These are phyloP conservation scores for Scyliorhinus canicula DNA, from an alignment of 2,797 vertebrate species.

Conservation along the genomic window DNA sequence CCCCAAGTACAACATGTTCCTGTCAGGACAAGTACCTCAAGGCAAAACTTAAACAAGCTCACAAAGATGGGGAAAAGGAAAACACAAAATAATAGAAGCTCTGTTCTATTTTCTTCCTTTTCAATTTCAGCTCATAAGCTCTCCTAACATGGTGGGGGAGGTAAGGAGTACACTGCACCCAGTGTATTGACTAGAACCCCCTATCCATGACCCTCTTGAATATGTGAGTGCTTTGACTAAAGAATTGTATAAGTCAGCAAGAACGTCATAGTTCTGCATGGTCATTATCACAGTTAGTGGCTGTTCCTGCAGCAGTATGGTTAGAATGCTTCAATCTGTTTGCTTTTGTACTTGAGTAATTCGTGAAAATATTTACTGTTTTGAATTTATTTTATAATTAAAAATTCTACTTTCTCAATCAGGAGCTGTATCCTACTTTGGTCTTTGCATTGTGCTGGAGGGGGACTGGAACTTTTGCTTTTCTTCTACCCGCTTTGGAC, in stretches of 20 bases:
- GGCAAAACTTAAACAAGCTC: conserved; percentile 30
- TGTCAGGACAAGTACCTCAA: conserved; percentile 26
- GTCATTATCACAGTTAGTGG: background rate
- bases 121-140: too few species aligned
- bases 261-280: background rate
- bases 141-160: background rate
- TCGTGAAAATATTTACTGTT: background rate
- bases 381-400: background rate
- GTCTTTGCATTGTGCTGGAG: background rate
- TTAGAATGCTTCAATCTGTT: background rate
- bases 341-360: background rate
- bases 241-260: background rate
- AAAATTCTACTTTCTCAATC: background rate
- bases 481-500: background rate
- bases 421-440: background rate
- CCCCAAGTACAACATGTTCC: conserved; percentile 17
- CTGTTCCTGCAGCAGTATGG: background rate
- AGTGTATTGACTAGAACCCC: background rate
- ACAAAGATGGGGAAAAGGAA: background rate
- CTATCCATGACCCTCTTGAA: background rate
- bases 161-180: too few species aligned
- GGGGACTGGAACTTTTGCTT: background rate
- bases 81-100: conserved; percentile 22
- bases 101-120: background rate
- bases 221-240: background rate